Conservation (phyloP, 2,113 vertebrate genomes). For the Elephantulus edwardii region DNA sequence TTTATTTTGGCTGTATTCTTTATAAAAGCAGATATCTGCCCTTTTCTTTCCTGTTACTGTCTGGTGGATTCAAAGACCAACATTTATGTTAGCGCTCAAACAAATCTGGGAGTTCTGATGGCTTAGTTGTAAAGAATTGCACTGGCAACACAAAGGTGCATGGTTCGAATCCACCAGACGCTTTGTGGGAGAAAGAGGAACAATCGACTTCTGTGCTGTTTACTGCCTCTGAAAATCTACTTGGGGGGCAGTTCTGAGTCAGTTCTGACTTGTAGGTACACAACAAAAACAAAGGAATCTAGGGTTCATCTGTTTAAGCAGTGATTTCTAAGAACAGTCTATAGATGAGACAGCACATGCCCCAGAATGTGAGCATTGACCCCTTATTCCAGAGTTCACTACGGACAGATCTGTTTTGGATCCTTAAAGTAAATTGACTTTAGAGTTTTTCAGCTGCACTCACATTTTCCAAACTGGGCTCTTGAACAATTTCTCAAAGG, state of each 20-base stretch:
- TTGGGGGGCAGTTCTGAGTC: no score
- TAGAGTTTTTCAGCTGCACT: not conserved
- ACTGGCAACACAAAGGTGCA: no score
- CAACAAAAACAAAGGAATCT: not conserved
- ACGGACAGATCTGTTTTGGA: not conserved
- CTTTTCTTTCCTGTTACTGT: not conserved
- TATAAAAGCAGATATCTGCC: not conserved
- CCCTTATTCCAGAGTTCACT: not conserved
- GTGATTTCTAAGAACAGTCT: not conserved
- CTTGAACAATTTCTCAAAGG: not conserved
- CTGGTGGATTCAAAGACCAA: not conserved
- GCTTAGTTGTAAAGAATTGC: no score
- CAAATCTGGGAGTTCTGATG: no score
- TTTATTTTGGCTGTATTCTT: not conserved
- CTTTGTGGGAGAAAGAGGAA: no score
- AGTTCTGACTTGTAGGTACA: no score
- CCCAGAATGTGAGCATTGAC: not conserved
- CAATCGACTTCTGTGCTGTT: no score
- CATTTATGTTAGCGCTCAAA: not conserved
- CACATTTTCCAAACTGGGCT: not conserved
- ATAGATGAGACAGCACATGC: not conserved
- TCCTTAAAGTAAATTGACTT: not conserved
- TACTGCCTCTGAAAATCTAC: no score
- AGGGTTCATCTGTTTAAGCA: not conserved
- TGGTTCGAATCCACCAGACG: no score